Evolutionary conservation across 2,888 invertebrate species (phyloP).

Genomic region (Pteria penguin): DNA sequence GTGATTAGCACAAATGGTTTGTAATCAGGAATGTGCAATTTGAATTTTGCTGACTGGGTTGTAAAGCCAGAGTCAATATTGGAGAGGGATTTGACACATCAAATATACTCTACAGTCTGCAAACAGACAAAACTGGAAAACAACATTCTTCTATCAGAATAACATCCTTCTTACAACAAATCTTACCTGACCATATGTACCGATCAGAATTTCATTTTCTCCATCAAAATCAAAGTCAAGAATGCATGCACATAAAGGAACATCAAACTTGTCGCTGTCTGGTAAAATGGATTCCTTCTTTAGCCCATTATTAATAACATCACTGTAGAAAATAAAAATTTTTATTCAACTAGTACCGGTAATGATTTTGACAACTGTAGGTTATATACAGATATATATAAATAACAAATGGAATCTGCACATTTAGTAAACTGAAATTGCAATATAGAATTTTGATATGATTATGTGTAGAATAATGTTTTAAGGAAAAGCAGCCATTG

Average conservation of each 20-base stretch:
- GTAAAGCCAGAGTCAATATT: too few relatives aligned
- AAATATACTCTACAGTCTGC: too few relatives aligned
- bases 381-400: not conserved
- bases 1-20: too few relatives aligned
- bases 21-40: too few relatives aligned
- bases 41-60: too few relatives aligned
- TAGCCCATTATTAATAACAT: conserved; percentile 75
- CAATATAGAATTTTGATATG: not conserved
- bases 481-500: too few relatives aligned
- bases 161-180: not conserved
- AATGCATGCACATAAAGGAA: conserved; percentile 84
- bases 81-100: too few relatives aligned
- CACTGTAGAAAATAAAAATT: conserved; percentile 51
- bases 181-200: conserved; percentile 85
- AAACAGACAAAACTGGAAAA: too few relatives aligned
- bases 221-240: conserved; percentile 88
- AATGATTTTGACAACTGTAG: not conserved
- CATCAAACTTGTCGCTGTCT: conserved; percentile 83
- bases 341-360: not conserved
- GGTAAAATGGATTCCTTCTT: conserved; percentile 74
- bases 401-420: not conserved
- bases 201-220: conserved; percentile 85
- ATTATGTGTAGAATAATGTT: not conserved
- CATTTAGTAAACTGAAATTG: not conserved
- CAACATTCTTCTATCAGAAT: too few relatives aligned